These are phyloP conservation scores for Dermatemys mawii DNA, from an alignment of 2,113 vertebrate genomes.

Conservation along the genomic window DNA sequence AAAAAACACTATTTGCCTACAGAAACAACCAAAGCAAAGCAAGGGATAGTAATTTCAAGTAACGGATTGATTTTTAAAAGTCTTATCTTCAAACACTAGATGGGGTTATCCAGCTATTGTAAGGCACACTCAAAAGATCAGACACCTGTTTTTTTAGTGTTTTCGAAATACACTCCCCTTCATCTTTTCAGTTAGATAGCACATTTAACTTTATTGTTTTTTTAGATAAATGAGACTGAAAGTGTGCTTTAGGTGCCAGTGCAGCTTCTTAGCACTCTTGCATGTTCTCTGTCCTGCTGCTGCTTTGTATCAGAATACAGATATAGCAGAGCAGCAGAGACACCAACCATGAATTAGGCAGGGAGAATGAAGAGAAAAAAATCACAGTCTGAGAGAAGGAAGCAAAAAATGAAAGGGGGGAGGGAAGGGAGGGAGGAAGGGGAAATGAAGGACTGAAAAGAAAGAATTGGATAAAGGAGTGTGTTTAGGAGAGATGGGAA, in stretches of 20 bases:
- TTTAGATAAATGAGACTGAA: background rate
- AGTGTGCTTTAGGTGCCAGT: constrained; percentile 37
- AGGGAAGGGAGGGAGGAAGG: background rate
- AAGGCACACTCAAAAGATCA: background rate
- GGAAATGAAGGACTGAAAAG: background rate
- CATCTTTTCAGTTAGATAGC: constrained; percentile 8
- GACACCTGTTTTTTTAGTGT: background rate
- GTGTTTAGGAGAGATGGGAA: background rate
- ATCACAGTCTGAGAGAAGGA: constrained; percentile 25
- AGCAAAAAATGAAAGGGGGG: too few relatives aligned
- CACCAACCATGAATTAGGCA: background rate
- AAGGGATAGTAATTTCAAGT: background rate
- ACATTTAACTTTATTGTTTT: constrained; percentile 40
- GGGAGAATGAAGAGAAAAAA: constrained; percentile 36
- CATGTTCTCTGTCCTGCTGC: constrained; percentile 6
- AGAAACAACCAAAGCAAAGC: background rate
- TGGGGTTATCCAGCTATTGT: constrained; percentile 39
- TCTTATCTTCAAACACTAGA: constrained; percentile 9
- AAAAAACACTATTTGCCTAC: background rate
- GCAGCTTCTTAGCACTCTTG: background rate
- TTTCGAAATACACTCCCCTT: background rate
- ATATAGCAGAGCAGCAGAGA: constrained; percentile 52
- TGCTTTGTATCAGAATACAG: constrained; percentile 36
- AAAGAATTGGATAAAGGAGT: background rate
- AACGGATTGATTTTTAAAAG: background rate